Percentiles rank a stretch among this genome's conserved stretches.
Conservation (phyloP, 2,797 vertebrate species). For the Poeciliopsis gracilis region DNA sequence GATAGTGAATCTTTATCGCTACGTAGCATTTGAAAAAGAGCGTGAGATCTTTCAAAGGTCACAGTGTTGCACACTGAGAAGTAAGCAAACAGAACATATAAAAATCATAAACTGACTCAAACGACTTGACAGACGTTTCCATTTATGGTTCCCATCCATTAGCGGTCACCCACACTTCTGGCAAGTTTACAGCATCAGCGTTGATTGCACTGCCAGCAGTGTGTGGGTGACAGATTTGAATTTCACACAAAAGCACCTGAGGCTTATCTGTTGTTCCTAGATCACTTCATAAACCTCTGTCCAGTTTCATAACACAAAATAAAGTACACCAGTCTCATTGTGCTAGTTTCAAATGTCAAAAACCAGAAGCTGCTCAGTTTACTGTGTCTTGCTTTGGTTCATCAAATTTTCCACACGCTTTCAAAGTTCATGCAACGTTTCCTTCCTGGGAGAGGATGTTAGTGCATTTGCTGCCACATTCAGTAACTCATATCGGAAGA, state of each 20-base stretch:
- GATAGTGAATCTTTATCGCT: neutral
- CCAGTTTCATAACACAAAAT: conserved; percentile 26
- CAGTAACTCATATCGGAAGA: conserved; percentile 46
- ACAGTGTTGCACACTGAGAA: neutral
- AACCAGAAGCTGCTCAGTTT: conserved; percentile 28
- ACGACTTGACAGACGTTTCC: conserved; percentile 35
- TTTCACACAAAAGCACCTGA: conserved; percentile 69
- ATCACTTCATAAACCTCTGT: conserved; percentile 25
- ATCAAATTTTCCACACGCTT: conserved; percentile 46
- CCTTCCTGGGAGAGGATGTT: conserved; percentile 27
- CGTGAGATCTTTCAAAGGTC: neutral
- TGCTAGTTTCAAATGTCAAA: conserved; percentile 9
- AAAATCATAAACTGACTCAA: neutral
- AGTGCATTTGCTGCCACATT: conserved; percentile 58
- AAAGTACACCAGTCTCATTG: conserved; percentile 12
- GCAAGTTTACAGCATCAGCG: conserved; percentile 40
- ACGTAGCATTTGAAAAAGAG: neutral
- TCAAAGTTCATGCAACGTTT: conserved; percentile 60
- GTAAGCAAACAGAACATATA: conserved; percentile 6
- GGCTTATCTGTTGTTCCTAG: conserved; percentile 47
- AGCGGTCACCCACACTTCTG: conserved; percentile 49
- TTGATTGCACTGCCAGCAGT: conserved; percentile 36
- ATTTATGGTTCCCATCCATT: conserved; percentile 48
- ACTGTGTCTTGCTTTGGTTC: conserved; percentile 29
- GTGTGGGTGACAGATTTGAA: conserved; percentile 54